A percentile compares a stretch with the other conserved stretches of the same genome.
phyloP scores from a whole-genome alignment of 2,797 vertebrate species.

The Poecilia velifera region DNA sequence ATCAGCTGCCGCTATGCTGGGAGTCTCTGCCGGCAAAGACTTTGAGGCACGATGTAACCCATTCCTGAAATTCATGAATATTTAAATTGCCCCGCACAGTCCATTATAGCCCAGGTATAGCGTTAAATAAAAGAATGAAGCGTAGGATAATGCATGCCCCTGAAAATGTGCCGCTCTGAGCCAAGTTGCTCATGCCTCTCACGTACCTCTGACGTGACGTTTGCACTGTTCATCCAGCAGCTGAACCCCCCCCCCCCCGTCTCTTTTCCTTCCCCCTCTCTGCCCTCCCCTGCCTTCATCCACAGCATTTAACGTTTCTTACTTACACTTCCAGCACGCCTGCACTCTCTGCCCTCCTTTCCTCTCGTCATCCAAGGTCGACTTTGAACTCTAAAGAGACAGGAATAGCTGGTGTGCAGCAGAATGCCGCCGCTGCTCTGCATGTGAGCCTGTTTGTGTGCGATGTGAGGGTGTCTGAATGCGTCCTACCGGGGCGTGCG shows the following conservation, averaged over 20 bases:
- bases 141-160: slow-evolving; percentile 36
- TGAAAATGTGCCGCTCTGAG: slow-evolving; percentile 28
- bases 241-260: not conserved
- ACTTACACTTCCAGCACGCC: slow-evolving; percentile 40
- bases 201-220: slow-evolving; percentile 46
- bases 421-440: slow-evolving; percentile 57
- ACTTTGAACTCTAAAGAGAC: slow-evolving; percentile 63
- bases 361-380: slow-evolving; percentile 75
- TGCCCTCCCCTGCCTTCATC: slow-evolving; percentile 18
- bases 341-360: slow-evolving; percentile 41
- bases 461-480: slow-evolving; percentile 32
- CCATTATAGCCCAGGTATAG: slow-evolving; percentile 12
- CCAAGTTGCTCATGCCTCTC: slow-evolving; percentile 53
- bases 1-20: slow-evolving; percentile 21
- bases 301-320: slow-evolving; percentile 43
- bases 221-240: slow-evolving; percentile 34
- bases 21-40: slow-evolving; percentile 17
- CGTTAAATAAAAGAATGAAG: slow-evolving; percentile 2
- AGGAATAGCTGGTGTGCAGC: slow-evolving; percentile 69
- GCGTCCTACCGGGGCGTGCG: slow-evolving; percentile 52
- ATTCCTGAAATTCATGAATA: slow-evolving; percentile 32
- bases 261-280: slow-evolving; percentile 21
- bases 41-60: slow-evolving; percentile 7
- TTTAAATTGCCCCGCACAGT: slow-evolving; percentile 25
- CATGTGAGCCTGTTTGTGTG: slow-evolving; percentile 27